Base-by-base conservation (phyloP, 1,140 invertebrate genomes). In the Calycopis cecrops region DNA sequence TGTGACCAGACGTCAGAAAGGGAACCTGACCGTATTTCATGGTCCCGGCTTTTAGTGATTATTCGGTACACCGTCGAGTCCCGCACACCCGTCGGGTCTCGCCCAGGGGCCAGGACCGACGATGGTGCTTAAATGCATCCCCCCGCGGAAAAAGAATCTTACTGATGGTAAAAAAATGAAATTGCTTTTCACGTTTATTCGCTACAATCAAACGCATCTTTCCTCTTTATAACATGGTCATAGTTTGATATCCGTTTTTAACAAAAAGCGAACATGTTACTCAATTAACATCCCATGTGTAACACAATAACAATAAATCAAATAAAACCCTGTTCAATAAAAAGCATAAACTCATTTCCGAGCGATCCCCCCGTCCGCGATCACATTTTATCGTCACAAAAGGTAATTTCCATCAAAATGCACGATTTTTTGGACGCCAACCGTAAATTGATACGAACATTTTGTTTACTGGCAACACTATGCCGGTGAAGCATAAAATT, bases 341-440 rank as follows among this genome's bases (percentile, higher is more conserved):
- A 77, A 79, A 74, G 69, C 69, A 76, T 77, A 66, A 72, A 69
- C 65, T 76, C 65, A 79, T 79, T 76, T 77, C 70, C 73, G 70
- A 65, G 44, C 49, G 57, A 35, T 47, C 55, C 69, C 64, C 67
- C 66, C 50, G 56, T 65, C 21, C 21, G 57, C 67, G 63, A 65
- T 57, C 67, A 54, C 61, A 66, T 73, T 74, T 79, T 79, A 70
- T 71, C 65, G 67, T 67, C 70, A 74, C 71, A 76, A 76, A 56
- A 74, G 65, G 63, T 68, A 68, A 74, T 72, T 71, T 67, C 67
- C 69, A 79, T 75, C 69, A 76, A 71, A 79, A 71, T 76, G 63
- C 71, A 76, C 69, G 60, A 71, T 67, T 70, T 77, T 53, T 57
- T 38, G 35, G 48, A 21, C 52, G 48, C 38, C 38, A 52, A 28